A percentile compares a stretch with the other conserved stretches of the same genome.
These are phyloP conservation scores for Athalia rosae DNA, from an alignment of 2,888 invertebrate species.

Conservation along the genomic window DNA sequence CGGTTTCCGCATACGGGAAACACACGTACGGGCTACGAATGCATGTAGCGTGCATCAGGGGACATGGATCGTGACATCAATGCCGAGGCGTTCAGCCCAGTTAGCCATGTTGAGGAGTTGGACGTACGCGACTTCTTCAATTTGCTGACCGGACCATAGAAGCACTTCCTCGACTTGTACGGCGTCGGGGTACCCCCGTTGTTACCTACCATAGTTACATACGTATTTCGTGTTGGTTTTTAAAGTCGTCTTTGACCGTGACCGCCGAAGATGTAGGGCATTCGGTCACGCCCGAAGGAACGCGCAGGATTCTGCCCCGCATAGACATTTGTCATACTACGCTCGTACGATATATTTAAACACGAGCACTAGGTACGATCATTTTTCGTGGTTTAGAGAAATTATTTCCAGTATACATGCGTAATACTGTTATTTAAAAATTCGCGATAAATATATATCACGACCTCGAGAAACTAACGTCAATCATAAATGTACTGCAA, in stretches of 20 bases:
- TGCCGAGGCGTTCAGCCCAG: slow-evolving; percentile 51
- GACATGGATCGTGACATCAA: slow-evolving; percentile 32
- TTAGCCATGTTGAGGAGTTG: slow-evolving; percentile 52
- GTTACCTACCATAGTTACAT: slow-evolving; percentile 19
- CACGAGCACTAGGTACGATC: too few relatives aligned
- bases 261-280: slow-evolving; percentile 69
- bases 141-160: slow-evolving; percentile 28
- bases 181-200: slow-evolving; percentile 1
- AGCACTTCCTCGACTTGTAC: slow-evolving; percentile 25
- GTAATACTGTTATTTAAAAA: too few relatives aligned
- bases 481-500: too few relatives aligned
- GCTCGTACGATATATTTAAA: too few relatives aligned
- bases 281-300: slow-evolving; percentile 62
- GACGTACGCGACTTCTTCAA: slow-evolving; percentile 17
- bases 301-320: slow-evolving; percentile 20
- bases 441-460: too few relatives aligned
- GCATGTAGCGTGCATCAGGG: not conserved
- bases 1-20: not conserved
- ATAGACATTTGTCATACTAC: not conserved
- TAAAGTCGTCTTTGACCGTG: slow-evolving; percentile 64
- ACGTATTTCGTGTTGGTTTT: slow-evolving; percentile 28
- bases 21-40: not conserved
- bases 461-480: too few relatives aligned
- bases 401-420: too few relatives aligned
- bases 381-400: too few relatives aligned